Percentiles rank a stretch among this genome's conserved stretches.
Conservation (phyloP, 2,888 invertebrate species). For the Melanchra persicariae region DNA sequence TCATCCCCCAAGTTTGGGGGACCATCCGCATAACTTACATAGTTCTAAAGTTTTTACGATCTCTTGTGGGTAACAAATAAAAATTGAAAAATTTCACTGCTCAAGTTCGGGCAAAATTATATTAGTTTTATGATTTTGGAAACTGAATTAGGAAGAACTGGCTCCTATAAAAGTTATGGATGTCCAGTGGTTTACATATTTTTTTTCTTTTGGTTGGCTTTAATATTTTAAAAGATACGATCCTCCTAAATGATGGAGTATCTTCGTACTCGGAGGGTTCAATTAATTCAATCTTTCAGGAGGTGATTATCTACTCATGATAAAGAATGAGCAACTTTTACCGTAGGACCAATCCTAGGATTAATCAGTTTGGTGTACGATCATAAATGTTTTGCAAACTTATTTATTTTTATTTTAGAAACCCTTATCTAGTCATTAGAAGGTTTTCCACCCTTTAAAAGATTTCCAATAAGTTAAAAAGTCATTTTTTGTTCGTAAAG, state of each 20-base stretch:
- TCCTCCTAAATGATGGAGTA: neutral
- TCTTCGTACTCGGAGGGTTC: neutral
- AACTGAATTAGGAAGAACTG: neutral
- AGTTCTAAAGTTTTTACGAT: conserved; percentile 59
- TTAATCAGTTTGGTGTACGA: no score
- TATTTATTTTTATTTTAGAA: no score
- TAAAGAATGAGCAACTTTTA: no score
- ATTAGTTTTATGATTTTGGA: conserved; percentile 31
- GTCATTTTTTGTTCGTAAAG: no score
- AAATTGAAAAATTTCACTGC: conserved; percentile 52
- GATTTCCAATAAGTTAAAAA: neutral
- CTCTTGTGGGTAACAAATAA: conserved; percentile 49
- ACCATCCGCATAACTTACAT: conserved; percentile 47
- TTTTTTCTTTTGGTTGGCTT: neutral
- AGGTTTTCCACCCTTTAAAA: no score
- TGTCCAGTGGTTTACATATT: neutral
- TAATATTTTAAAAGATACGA: neutral
- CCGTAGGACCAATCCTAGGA: no score
- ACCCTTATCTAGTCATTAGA: no score
- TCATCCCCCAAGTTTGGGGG: conserved; percentile 35
- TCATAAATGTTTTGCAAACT: no score
- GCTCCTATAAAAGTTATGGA: conserved; percentile 13
- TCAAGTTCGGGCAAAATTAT: conserved; percentile 10
- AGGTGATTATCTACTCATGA: no score
- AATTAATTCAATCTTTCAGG: neutral